phyloP scores from a whole-genome alignment of 2,888 invertebrate genomes.

The Drosophila rubida region DNA sequence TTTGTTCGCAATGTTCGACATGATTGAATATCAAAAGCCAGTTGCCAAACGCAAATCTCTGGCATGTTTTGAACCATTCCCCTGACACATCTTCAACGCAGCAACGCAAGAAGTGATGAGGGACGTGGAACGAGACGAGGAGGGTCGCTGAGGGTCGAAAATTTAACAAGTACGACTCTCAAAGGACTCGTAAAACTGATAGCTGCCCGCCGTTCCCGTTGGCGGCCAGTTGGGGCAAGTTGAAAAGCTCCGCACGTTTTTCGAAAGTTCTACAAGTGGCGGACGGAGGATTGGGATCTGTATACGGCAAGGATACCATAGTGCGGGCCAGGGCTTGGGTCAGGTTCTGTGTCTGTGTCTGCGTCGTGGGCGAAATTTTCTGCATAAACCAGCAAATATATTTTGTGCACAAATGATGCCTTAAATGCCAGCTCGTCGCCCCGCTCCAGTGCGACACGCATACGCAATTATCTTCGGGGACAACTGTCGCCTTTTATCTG shows the following conservation, averaged over 20 bases:
- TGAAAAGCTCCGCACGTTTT: constrained; percentile 74
- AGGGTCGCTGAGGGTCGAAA: constrained; percentile 40
- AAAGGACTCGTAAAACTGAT: constrained; percentile 78
- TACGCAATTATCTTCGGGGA: constrained; percentile 74
- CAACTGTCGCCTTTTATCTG: constrained; percentile 74
- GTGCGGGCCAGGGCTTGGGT: not conserved
- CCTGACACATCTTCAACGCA: constrained; percentile 20
- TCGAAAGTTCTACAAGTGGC: constrained; percentile 71
- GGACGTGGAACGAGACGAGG: not conserved
- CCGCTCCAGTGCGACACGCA: constrained; percentile 42
- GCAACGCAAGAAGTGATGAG: constrained; percentile 28
- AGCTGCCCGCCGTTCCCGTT: constrained; percentile 44
- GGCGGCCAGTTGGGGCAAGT: constrained; percentile 36
- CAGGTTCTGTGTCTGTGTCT: constrained; percentile 7
- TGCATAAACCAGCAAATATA: constrained; percentile 66
- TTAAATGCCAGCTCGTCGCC: constrained; percentile 51
- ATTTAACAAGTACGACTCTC: constrained; percentile 74
- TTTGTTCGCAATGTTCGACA: constrained; percentile 57
- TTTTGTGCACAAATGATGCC: constrained; percentile 74
- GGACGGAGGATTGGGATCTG: constrained; percentile 41
- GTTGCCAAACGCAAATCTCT: constrained; percentile 73
- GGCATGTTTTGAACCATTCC: constrained; percentile 62
- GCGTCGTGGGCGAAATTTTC: constrained; percentile 44
- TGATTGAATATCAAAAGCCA: constrained; percentile 80
- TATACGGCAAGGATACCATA: constrained; percentile 1